phyloP scores from a whole-genome alignment of 2,888 invertebrate genomes.

The Lordiphosa fenestrarum region DNA sequence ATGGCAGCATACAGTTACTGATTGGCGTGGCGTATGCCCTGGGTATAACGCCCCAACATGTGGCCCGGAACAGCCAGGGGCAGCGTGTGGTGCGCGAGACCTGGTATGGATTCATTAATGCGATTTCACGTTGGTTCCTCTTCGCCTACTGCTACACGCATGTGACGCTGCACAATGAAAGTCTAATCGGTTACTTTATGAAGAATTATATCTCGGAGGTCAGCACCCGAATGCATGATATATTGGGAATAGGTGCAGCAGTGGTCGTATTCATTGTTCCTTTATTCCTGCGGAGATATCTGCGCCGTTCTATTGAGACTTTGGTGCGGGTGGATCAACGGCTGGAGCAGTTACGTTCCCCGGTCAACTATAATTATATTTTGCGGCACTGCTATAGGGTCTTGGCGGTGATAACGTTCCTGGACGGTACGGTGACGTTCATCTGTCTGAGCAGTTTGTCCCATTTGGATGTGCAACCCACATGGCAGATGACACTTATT shows the following conservation, averaged over 20 bases:
- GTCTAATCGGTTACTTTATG: conserved; percentile 60
- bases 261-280: conserved; percentile 50
- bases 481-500: conserved; percentile 47
- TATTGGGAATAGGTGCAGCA: conserved; percentile 40
- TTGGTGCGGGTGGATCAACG: conserved; percentile 34
- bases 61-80: conserved; percentile 16
- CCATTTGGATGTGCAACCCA: conserved; percentile 39
- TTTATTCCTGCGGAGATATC: conserved; percentile 34
- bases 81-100: conserved; percentile 33
- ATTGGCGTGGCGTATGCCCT: conserved; percentile 33
- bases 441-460: conserved; percentile 41
- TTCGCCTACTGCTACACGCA: conserved; percentile 50
- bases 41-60: conserved; percentile 53
- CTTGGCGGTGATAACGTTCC: conserved; percentile 5
- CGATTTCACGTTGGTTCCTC: conserved; percentile 54
- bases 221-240: conserved; percentile 38
- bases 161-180: conserved; percentile 31
- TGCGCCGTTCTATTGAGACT: conserved; percentile 24
- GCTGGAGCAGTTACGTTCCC: conserved; percentile 6
- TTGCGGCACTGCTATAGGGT: background rate
- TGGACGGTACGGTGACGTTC: conserved; percentile 18
- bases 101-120: conserved; percentile 52
- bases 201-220: conserved; percentile 43
- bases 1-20: conserved; percentile 43
- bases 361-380: conserved; percentile 26